Percentiles rank a stretch among this genome's conserved stretches.
Evolutionary conservation across 1,140 invertebrate genomes (phyloP).

Genomic region (Diorhabda elongata): DNA sequence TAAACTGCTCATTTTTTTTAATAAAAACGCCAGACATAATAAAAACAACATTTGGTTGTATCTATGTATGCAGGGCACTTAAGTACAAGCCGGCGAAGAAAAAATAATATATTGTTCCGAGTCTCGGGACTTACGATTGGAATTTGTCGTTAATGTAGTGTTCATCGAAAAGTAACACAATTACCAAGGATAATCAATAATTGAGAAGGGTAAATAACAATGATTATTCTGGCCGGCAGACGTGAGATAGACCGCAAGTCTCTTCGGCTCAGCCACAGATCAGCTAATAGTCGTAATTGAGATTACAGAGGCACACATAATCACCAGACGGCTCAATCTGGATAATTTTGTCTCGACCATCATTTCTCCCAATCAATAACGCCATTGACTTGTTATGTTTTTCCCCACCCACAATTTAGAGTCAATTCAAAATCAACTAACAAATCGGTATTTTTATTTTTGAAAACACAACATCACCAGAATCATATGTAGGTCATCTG

Average conservation of each 20-base stretch:
- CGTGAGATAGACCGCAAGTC: constrained; percentile 23
- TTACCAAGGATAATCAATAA: constrained; percentile 41
- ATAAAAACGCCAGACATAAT: background rate
- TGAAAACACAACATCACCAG: too few species aligned
- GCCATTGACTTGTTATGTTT: constrained; percentile 10
- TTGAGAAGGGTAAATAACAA: constrained; percentile 38
- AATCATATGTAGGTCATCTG: too few species aligned
- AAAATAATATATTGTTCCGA: constrained; percentile 11
- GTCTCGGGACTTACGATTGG: constrained; percentile 3
- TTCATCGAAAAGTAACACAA: constrained; percentile 33
- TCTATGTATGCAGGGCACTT: constrained; percentile 9
- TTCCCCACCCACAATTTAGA: constrained; percentile 1
- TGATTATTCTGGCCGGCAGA: constrained; percentile 34
- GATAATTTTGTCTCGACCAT: constrained; percentile 18
- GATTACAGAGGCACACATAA: constrained; percentile 34
- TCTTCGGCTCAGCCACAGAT: constrained; percentile 17
- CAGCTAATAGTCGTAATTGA: constrained; percentile 34
- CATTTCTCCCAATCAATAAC: constrained; percentile 11
- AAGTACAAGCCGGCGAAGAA: constrained; percentile 4
- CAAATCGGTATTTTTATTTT: too few species aligned
- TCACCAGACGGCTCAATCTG: constrained; percentile 15
- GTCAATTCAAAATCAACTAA: background rate
- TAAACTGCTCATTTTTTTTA: too few species aligned
- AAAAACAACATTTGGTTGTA: background rate
- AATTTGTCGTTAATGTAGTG: constrained; percentile 20